A percentile compares a stretch with the other conserved stretches of the same genome.
Evolutionary conservation across 2,113 vertebrate genomes (phyloP).

Genomic region (Theristicus caerulescens): DNA sequence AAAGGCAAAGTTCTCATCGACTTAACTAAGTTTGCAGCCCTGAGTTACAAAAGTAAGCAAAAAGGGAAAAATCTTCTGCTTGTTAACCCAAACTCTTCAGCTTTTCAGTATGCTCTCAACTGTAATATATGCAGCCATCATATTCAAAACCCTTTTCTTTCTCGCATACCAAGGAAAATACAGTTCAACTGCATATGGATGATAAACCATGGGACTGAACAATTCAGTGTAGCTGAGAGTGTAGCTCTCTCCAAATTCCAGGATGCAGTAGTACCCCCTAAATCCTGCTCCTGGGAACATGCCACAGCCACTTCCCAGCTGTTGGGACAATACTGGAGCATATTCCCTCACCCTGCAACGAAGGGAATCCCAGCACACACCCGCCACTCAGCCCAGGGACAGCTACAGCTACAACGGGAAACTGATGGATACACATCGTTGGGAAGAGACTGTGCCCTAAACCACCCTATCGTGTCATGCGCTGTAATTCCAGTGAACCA

Average conservation of each 20-base stretch:
- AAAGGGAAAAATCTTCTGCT: neutral
- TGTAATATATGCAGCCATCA: neutral
- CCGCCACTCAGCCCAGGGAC: neutral
- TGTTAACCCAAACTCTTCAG: neutral
- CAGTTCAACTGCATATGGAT: neutral
- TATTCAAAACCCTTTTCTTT: neutral
- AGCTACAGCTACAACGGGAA: neutral
- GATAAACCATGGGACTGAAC: neutral
- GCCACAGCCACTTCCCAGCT: neutral
- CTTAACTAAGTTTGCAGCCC: neutral
- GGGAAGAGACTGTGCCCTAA: neutral
- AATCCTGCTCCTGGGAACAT: neutral
- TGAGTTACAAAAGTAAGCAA: neutral
- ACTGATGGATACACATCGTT: neutral
- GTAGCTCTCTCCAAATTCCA: neutral
- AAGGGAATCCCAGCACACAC: neutral
- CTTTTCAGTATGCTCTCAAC: neutral
- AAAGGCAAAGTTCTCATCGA: neutral
- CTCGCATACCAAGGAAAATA: neutral
- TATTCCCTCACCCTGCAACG: accelerated
- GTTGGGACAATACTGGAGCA: neutral
- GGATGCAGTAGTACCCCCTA: neutral
- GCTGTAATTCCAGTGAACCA: neutral
- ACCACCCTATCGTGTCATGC: neutral
- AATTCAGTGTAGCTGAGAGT: neutral